Percentiles rank a stretch among this genome's conserved stretches.
These are phyloP conservation scores for Anableps anableps DNA, from an alignment of 2,797 vertebrate genomes.

Conservation along the genomic window DNA sequence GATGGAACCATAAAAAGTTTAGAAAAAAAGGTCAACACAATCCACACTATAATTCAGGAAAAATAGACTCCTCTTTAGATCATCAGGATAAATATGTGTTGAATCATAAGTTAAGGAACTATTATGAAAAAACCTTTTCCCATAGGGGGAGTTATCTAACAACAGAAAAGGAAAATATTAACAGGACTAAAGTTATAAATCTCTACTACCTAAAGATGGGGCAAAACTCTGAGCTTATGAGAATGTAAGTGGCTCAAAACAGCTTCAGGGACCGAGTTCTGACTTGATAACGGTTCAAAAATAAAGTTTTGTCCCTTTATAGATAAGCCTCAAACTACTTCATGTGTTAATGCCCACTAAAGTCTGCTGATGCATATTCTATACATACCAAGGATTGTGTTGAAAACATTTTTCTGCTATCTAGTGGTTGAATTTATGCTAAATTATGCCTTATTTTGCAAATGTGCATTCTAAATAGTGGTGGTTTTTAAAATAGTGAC, in stretches of 20 bases:
- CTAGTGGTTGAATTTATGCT: neutral
- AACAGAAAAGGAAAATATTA: neutral
- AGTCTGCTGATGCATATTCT: neutral
- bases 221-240: neutral
- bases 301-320: neutral
- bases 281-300: neutral
- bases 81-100: neutral
- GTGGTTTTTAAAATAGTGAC: neutral
- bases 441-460: neutral
- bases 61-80: neutral
- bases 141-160: neutral
- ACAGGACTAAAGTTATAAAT: neutral
- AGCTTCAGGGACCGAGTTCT: neutral
- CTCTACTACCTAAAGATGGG: neutral
- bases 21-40: neutral
- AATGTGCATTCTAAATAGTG: neutral
- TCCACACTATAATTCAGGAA: neutral
- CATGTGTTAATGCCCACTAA: neutral
- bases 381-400: neutral
- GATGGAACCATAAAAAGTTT: conserved; percentile 4
- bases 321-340: neutral
- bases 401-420: neutral
- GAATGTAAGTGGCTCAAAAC: neutral
- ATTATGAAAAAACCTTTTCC: neutral
- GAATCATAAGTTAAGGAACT: neutral